These are phyloP conservation scores for Trididemnum clinides DNA, from an alignment of 23 tunicate genomes.

Conservation along the genomic window DNA sequence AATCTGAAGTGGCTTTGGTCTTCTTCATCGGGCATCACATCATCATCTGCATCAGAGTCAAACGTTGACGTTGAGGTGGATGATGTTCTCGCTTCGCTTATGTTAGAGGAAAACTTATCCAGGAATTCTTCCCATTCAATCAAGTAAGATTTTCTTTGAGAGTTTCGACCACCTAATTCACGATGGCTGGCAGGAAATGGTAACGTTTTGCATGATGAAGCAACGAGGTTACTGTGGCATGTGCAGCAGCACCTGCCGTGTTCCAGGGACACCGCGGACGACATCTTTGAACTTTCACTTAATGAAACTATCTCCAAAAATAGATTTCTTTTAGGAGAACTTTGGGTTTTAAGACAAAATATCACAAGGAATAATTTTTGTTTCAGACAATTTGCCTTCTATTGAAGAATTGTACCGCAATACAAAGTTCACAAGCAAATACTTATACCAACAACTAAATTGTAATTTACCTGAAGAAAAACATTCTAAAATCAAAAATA, in stretches of 20 bases:
- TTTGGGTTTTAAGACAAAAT: no score
- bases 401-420: no score
- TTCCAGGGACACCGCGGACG: neutral
- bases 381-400: no score
- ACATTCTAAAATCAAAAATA: no score
- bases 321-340: no score
- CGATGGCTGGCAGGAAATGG: neutral
- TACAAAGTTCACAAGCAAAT: no score
- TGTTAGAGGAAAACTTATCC: neutral
- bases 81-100: neutral
- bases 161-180: neutral
- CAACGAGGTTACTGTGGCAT: neutral
- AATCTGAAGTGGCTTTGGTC: neutral
- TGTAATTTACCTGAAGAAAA: no score
- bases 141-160: neutral
- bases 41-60: slow-evolving; percentile 3
- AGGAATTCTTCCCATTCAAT: slow-evolving; percentile 16
- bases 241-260: neutral
- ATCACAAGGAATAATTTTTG: no score
- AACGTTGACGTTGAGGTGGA: neutral
- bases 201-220: neutral
- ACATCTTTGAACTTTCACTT: neutral
- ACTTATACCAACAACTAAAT: no score
- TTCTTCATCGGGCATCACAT: neutral
- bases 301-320: no score